Evolutionary conservation across 1,140 invertebrate species (phyloP).

Genomic region (Sogatella furcifera): DNA sequence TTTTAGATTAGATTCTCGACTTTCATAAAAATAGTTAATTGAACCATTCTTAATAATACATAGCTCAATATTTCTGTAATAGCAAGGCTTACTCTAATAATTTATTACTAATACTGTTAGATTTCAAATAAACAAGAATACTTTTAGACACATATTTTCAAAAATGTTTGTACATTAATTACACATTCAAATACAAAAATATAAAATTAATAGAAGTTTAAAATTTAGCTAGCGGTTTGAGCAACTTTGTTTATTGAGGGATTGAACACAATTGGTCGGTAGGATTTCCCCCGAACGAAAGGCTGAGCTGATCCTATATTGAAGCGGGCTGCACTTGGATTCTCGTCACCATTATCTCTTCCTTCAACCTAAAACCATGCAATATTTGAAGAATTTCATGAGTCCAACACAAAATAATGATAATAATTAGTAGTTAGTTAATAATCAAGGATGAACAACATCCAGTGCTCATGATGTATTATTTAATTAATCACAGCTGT

Average conservation of each 20-base stretch:
- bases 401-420: constrained; percentile 5
- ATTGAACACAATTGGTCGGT: constrained; percentile 34
- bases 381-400: not conserved
- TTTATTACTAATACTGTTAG: too few relatives aligned
- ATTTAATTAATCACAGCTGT: too few relatives aligned
- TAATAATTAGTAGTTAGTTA: not conserved
- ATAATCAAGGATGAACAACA: not conserved
- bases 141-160: too few relatives aligned
- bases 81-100: too few relatives aligned
- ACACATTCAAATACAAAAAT: not conserved
- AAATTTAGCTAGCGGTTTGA: constrained; percentile 20
- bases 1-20: too few relatives aligned
- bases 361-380: not conserved
- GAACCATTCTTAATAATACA: too few relatives aligned
- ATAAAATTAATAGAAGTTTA: not conserved
- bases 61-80: too few relatives aligned
- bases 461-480: too few relatives aligned
- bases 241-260: constrained; percentile 26
- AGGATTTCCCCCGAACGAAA: constrained; percentile 32
- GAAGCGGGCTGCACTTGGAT: constrained; percentile 5
- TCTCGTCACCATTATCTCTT: not conserved
- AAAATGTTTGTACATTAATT: too few relatives aligned
- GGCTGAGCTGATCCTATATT: constrained; percentile 26
- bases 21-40: too few relatives aligned
- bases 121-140: too few relatives aligned